phyloP scores from a whole-genome alignment of 2,797 vertebrate species.

The Rhinogobio ventralis region DNA sequence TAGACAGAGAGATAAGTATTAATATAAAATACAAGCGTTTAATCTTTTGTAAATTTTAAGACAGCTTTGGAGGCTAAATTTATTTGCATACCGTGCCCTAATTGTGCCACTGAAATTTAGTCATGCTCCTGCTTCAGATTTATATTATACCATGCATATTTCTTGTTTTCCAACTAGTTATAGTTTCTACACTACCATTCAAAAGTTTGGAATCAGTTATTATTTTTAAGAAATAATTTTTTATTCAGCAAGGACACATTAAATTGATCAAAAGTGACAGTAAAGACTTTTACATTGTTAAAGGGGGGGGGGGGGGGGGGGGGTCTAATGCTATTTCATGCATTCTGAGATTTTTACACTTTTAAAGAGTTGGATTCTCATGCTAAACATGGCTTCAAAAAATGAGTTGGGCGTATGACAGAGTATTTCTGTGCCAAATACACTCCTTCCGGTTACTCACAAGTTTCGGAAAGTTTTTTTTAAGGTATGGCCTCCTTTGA shows the following conservation, averaged over 20 bases:
- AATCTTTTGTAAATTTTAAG: neutral
- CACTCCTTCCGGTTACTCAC: no score
- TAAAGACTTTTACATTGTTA: no score
- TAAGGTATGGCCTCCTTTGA: no score
- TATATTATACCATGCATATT: neutral
- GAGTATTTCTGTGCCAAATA: no score
- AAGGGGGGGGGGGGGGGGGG: no score
- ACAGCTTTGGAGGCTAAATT: neutral
- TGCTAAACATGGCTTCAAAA: no score
- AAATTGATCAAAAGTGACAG: neutral
- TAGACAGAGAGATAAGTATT: neutral
- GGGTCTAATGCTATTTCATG: no score
- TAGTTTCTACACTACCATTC: neutral
- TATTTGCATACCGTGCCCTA: neutral
- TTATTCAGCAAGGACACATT: neutral
- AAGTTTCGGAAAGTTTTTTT: no score
- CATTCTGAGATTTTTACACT: no score
- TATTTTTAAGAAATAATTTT: neutral
- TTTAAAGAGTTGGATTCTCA: no score
- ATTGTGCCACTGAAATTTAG: neutral
- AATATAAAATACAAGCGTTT: neutral
- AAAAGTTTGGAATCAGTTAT: neutral
- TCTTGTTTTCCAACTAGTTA: neutral
- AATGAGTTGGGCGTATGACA: no score
- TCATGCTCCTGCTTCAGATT: neutral